Evolutionary conservation across 1,140 invertebrate genomes (phyloP), one percentile per base, ranked within the genome.

Genomic region (Kradibia gibbosae): DNA sequence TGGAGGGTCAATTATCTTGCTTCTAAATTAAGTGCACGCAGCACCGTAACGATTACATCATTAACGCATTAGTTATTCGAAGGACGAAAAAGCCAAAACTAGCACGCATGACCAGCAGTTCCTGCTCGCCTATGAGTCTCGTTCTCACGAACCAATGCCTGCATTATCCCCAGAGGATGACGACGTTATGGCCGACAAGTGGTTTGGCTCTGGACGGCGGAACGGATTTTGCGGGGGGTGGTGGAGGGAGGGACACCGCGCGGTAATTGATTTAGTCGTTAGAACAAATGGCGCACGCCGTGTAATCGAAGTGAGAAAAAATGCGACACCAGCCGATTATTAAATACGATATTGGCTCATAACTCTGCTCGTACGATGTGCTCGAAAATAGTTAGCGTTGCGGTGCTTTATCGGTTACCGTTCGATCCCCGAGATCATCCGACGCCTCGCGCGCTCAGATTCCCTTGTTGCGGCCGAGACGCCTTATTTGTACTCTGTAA

Each of bases 381-480:
- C 88, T 86, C 87, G 84, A 88, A 86, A 88, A 89, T 88, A 88
- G 86, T 88, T 87, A 85, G 85, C 85, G 31, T 1, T 53, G n/a
- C 60, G 17, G 25, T 4, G 25, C 84, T 85, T 88, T 89, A 89
- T 89, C 88, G 85, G 45, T 48, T 80, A 75, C 80, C 82, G 85
- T 88, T 88, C 88, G 85, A 86, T 85, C 10, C n/a, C 3, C 8
- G 25, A 10, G n/a, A 60, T 3, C 57, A 28, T 28, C 7, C 7
- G 25, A 60, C 7, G 10, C 3, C 50, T 53, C 10, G 3, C 50
- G 3, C 3, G 11, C 11, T 20, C 20, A n/a, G n/a, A n/a, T n/a
- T n/a, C n/a, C n/a, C n/a, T n/a, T n/a, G n/a, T n/a, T n/a, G n/a
- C n/a, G n/a, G n/a, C n/a, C n/a, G n/a, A n/a, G n/a, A n/a, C n/a